Base-by-base conservation (phyloP, 2,797 vertebrate species). In the Danio choprae region DNA sequence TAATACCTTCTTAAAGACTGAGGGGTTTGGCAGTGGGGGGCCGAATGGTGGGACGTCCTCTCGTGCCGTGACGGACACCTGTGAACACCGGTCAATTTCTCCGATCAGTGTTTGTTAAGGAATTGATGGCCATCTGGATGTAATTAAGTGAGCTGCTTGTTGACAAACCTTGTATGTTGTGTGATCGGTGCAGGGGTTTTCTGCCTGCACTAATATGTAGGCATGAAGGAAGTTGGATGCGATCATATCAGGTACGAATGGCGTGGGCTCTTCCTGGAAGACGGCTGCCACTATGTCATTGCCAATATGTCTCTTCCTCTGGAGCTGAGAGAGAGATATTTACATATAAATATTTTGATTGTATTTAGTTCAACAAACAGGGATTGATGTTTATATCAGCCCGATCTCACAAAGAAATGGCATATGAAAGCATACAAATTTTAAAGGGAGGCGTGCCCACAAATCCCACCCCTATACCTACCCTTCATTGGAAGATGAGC, bases 191-290 rank as follows among this genome's bases (percentile, higher is more conserved):
- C 93, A 93, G 0, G 92, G 89, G 86, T 94, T 95, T 68, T 99
- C 96, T 0, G 87, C 96, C 90, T 99, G 98, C 84, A 99, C 95
- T 2, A 99, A 94, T 0, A 99, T 92, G 36, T 99, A 99, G n/a
- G 97, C 95, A 0, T 99, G 97, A 74, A 99, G 91, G 90, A 99
- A 99, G 90, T 99, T 99, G 79, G 97, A 99, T 74, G 98, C 97
- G 0, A 99, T 99, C 95, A 97, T 98, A 90, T 99, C 97, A 0
- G 98, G 97, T 63, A 99, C 97, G 62, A 99, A 99, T 0, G 97
- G 97, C 0, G 97, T 99, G 85, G 96, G 91, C 83, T 96, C 95
- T 80, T 98, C 98, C 92, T 99, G 98, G 89, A 99, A 99, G 84
- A 99, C 94, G 10, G 97, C 87, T 0, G 98, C 97, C 87, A 99